phyloP scores from a whole-genome alignment of 2,113 vertebrate species.

The Melospiza melodia region DNA sequence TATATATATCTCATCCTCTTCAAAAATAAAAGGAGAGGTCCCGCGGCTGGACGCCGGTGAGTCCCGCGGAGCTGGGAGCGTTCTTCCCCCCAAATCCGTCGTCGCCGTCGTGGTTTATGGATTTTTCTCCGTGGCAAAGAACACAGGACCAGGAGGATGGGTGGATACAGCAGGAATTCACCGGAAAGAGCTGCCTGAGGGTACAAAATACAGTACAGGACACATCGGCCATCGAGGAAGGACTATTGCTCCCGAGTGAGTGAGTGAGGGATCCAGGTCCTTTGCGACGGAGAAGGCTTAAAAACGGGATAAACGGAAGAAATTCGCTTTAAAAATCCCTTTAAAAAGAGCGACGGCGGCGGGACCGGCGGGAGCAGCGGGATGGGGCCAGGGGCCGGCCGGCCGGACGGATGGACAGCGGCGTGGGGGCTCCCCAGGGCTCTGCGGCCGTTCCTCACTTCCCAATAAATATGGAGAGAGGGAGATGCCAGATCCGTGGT shows the following conservation, averaged over 20 bases:
- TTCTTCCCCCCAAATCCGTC: neutral
- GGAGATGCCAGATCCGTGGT: constrained; percentile 78
- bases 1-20: constrained; percentile 58
- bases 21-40: constrained; percentile 74
- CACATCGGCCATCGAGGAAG: constrained; percentile 76
- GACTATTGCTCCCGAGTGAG: constrained; percentile 81
- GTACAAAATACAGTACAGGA: constrained; percentile 84
- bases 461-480: constrained; percentile 76
- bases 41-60: constrained; percentile 64
- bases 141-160: constrained; percentile 57
- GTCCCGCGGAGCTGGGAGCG: neutral
- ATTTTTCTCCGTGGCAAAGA: constrained; percentile 75
- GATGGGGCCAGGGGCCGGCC: neutral
- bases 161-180: constrained; percentile 83
- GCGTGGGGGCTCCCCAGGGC: neutral
- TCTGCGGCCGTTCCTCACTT: neutral
- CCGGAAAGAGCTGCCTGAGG: constrained; percentile 83
- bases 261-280: constrained; percentile 74
- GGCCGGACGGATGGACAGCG: constrained; percentile 1
- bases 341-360: constrained; percentile 69
- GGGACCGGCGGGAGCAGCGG: constrained; percentile 43
- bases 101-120: neutral
- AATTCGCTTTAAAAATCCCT: constrained; percentile 66
- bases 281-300: constrained; percentile 75
- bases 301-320: constrained; percentile 26